These are phyloP conservation scores for Oreocharis arfaki DNA, from an alignment of 2,113 vertebrate species.

Conservation along the genomic window DNA sequence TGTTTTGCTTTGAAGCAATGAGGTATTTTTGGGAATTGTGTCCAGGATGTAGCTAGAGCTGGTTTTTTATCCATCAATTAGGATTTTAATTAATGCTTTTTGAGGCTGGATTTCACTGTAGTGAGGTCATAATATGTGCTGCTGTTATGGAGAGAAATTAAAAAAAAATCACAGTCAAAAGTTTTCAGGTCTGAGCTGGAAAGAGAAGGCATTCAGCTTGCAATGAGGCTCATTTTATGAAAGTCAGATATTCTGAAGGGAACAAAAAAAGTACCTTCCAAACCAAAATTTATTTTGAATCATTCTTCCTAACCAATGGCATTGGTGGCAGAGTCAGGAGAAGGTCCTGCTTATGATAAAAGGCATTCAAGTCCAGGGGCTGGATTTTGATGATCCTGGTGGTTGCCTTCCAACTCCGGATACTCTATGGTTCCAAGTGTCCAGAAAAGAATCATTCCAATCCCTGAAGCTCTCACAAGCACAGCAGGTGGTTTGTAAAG, in stretches of 20 bases:
- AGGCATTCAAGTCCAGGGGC: background rate
- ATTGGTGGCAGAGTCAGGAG: background rate
- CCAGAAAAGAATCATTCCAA: background rate
- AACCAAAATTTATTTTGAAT: background rate
- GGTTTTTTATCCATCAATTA: background rate
- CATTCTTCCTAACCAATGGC: background rate
- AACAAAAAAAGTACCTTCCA: rapidly evolving
- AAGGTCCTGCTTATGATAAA: background rate
- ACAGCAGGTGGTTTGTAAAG: background rate
- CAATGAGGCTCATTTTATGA: background rate
- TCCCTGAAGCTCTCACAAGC: background rate
- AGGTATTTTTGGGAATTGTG: background rate
- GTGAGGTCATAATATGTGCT: too few species aligned
- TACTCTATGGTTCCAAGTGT: background rate
- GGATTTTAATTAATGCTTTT: background rate
- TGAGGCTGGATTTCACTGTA: background rate
- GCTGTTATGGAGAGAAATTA: background rate
- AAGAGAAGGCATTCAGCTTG: background rate
- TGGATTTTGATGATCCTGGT: background rate
- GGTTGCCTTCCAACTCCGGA: rapidly evolving
- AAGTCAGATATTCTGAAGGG: background rate
- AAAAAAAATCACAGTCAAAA: background rate
- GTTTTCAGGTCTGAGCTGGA: background rate
- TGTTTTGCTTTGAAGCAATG: background rate
- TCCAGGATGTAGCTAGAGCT: background rate